phyloP scores from a whole-genome alignment of 2,888 invertebrate genomes.

The Amorpha juglandis region DNA sequence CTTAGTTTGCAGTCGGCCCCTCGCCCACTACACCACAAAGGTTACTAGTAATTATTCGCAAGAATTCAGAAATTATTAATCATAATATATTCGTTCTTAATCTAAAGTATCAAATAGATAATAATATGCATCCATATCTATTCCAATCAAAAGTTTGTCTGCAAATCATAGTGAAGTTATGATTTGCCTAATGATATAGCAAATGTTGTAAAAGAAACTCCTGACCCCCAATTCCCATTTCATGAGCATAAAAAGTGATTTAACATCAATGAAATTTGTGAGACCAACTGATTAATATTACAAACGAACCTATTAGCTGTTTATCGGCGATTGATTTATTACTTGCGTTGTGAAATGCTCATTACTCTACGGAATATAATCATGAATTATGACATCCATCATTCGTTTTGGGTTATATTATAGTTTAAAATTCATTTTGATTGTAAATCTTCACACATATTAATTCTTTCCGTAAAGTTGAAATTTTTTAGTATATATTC shows the following conservation, averaged over 20 bases:
- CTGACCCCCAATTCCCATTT: slow-evolving; percentile 11
- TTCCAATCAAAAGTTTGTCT: too few relatives aligned
- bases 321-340: slow-evolving; percentile 49
- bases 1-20: too few relatives aligned
- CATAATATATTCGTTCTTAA: too few relatives aligned
- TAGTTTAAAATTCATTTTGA: too few relatives aligned
- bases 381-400: slow-evolving; percentile 7
- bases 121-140: too few relatives aligned
- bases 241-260: slow-evolving; percentile 40
- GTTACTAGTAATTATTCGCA: too few relatives aligned
- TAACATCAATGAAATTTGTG: slow-evolving; percentile 56
- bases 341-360: slow-evolving; percentile 25
- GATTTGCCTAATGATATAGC: neutral
- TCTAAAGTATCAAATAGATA: too few relatives aligned
- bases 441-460: too few relatives aligned
- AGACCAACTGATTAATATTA: slow-evolving; percentile 59
- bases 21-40: too few relatives aligned
- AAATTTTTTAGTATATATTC: too few relatives aligned
- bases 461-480: too few relatives aligned
- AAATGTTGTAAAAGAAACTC: neutral
- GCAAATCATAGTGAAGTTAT: neutral
- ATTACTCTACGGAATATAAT: slow-evolving; percentile 17
- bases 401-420: neutral
- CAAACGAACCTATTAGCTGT: slow-evolving; percentile 57
- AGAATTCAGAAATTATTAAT: too few relatives aligned